These are phyloP conservation scores for Drosophila repleta DNA, from an alignment of 1,140 invertebrate genomes.

Conservation along the genomic window DNA sequence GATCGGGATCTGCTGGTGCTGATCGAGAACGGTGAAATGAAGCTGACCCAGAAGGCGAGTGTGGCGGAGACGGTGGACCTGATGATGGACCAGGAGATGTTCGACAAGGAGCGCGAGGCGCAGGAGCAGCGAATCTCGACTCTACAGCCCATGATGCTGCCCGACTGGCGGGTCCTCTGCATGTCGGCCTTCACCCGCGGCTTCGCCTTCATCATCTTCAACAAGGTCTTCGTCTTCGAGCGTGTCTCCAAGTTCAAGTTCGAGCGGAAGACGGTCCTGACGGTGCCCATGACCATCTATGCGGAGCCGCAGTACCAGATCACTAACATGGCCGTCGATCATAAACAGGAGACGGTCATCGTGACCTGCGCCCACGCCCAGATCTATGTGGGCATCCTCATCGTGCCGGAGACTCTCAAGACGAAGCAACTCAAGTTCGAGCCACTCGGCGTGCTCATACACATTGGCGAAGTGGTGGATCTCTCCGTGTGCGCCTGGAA, in stretches of 20 bases:
- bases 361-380: conserved; percentile 86
- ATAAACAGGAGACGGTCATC: conserved; percentile 85
- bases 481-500: conserved; percentile 94
- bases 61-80: conserved; percentile 85
- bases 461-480: conserved; percentile 91
- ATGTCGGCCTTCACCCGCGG: conserved; percentile 85
- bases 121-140: conserved; percentile 54
- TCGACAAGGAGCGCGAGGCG: conserved; percentile 65
- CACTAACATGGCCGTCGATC: conserved; percentile 85
- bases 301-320: conserved; percentile 84
- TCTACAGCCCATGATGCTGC: conserved; percentile 52
- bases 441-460: conserved; percentile 89
- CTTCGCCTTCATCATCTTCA: conserved; percentile 86
- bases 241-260: conserved; percentile 86
- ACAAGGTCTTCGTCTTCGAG: conserved; percentile 87
- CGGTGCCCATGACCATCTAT: conserved; percentile 84
- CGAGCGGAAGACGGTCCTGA: conserved; percentile 85
- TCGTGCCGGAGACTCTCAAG: conserved; percentile 84
- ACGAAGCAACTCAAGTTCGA: conserved; percentile 84
- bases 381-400: conserved; percentile 86
- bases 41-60: conserved; percentile 85
- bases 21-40: conserved; percentile 90
- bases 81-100: conserved; percentile 74
- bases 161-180: conserved; percentile 83
- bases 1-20: conserved; percentile 88